A percentile compares a stretch with the other conserved stretches of the same genome.
Conservation (phyloP, 2,113 vertebrate genomes). For the Arvicanthis niloticus region DNA sequence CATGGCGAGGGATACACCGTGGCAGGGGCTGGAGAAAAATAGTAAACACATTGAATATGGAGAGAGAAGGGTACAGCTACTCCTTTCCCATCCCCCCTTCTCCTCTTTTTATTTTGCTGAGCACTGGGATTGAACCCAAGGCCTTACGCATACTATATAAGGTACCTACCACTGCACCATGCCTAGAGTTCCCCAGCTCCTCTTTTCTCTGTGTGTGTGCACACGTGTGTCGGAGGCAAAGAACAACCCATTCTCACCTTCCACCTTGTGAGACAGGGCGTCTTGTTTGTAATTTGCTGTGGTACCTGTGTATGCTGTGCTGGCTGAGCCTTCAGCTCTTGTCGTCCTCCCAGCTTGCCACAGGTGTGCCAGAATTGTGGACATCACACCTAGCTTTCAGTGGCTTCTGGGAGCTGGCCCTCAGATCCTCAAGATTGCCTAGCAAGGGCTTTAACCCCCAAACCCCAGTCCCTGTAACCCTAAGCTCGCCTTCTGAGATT, state of each 20-base stretch:
- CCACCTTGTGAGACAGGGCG: too few species aligned
- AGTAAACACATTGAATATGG: accelerated
- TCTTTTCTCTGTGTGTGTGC: neutral
- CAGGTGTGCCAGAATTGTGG: neutral
- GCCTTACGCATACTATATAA: neutral
- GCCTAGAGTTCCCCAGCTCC: too few species aligned
- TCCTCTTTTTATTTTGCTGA: neutral
- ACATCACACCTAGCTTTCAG: neutral
- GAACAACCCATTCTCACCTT: neutral
- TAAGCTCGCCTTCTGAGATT: neutral
- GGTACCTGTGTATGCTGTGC: neutral
- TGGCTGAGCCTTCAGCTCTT: neutral
- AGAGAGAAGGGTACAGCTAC: neutral
- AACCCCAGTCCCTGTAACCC: neutral
- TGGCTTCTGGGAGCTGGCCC: neutral
- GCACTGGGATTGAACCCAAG: neutral
- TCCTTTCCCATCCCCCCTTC: accelerated
- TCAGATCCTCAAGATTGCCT: neutral
- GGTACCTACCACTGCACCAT: neutral
- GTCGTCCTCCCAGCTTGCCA: neutral
- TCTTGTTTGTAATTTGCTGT: neutral
- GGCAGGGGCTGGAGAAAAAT: neutral
- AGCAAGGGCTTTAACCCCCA: neutral
- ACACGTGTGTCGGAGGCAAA: neutral
- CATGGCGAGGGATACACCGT: accelerated